A percentile compares a stretch with the other conserved stretches of the same genome.
These are phyloP conservation scores for Daboia siamensis DNA, from an alignment of 2,113 vertebrate genomes.

Conservation along the genomic window DNA sequence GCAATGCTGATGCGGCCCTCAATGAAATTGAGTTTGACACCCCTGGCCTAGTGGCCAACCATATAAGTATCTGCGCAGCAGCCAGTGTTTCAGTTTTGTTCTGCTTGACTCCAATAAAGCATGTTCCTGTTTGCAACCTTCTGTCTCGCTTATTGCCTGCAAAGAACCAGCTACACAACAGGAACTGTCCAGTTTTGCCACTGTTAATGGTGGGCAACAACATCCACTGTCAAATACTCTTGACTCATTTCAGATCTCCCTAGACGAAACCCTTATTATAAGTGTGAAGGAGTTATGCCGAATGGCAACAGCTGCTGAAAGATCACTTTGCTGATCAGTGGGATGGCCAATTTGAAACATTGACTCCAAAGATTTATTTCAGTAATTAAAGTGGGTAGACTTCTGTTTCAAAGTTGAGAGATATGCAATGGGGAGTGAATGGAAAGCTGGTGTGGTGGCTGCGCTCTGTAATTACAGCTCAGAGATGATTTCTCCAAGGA, in stretches of 20 bases:
- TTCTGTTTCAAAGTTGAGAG: not conserved
- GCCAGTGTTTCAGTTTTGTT: too few species aligned
- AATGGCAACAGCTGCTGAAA: not conserved
- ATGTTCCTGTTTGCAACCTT: too few species aligned
- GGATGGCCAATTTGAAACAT: not conserved
- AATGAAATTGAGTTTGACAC: too few species aligned
- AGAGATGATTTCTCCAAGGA: slow-evolving; percentile 21
- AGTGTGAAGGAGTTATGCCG: not conserved
- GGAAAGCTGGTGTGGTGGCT: not conserved
- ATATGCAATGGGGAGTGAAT: not conserved
- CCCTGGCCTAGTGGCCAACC: too few species aligned
- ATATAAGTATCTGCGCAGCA: too few species aligned
- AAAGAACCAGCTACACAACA: too few species aligned
- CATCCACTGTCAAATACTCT: not conserved
- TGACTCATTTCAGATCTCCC: not conserved
- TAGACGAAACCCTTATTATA: not conserved
- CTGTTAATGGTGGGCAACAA: not conserved
- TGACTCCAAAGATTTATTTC: slow-evolving; percentile 6
- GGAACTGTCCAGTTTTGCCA: not conserved
- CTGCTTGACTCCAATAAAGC: too few species aligned
- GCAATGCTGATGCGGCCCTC: too few species aligned
- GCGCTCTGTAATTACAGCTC: not conserved
- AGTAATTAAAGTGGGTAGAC: not conserved
- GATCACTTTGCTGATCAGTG: not conserved
- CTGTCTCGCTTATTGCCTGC: too few species aligned